Evolutionary conservation across 2,888 invertebrate genomes (phyloP), one percentile per base, ranked within the genome.

Genomic region (Napeogenes sylphis): DNA sequence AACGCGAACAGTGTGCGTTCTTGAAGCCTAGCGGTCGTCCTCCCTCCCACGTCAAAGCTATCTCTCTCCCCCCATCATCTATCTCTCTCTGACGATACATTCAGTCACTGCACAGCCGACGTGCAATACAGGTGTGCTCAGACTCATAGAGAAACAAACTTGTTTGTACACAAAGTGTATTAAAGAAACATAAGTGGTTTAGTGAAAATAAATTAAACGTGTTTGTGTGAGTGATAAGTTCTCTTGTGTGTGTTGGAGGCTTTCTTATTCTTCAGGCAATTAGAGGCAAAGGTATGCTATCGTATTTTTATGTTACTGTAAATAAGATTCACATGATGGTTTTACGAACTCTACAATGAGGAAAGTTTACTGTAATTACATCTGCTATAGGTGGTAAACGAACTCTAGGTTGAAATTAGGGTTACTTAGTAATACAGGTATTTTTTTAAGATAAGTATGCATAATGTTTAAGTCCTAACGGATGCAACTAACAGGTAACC

Each of bases 101-200:
- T 87, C 88, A 90, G 90, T 90, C 79, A 78, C 80, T 85, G 87
- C 83, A 81, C 76, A 83, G 82, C 84, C 81, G 76, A 82, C 80
- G 79, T 80, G 74, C 76, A 70, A 76, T 73, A 77, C 80, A 87
- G 84, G 85, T 87, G 88, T 85, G 78, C 76, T 68, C 69, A 35
- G 64, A 21, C 1, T 21, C 70, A 65, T 71, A 71, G 73, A 70
- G 73, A 87, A 84, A 83, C 83, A 81, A 83, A 83, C 80, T 80
- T 74, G 79, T 81, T 83, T 75, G 72, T 73, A 70, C 67, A 67
- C 64, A 66, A 63, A 63, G 65, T 68, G 58, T 65, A 54, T 64
- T 61, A 59, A 58, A 62, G 62, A 69, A 64, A 55, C 58, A 65
- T 62, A 65, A 71, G 74, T 76, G 75, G 65, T 68, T 73, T 70